Evolutionary conservation across 2,113 vertebrate species (phyloP), one percentile per base, ranked within the genome.

Genomic region (Cyanistes caeruleus): DNA sequence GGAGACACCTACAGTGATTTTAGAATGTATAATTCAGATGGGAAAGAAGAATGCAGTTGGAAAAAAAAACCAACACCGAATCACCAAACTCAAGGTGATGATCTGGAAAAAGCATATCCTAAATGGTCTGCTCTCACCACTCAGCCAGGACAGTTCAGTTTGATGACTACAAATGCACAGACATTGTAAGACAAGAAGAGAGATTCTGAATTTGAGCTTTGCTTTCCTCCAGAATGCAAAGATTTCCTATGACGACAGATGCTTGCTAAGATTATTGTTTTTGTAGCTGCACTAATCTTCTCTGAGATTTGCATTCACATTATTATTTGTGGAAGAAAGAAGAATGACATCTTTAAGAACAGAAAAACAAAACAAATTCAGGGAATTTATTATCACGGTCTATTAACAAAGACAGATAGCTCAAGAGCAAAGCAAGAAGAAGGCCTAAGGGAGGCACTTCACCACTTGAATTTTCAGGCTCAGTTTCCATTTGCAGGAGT

Each of bases 261-360:
- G 46, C 35, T 75, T 67, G 9, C 33, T 41, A 31, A 87, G 41
- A 83, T 85, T 75, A 78, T 30, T 84, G 65, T 49, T 78, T 68
- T 65, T 41, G 51, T 30, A 84, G 44, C 31, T 76, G 37, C 22
- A 41, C 37, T 87, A 77, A 86, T 69, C 68, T 68, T 63, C 43
- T 56, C 90, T 39, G 41, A 83, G 62, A 82, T 83, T 77, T 74
- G 64, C 60, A 80, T 89, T 85, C 89, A 65, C n/a, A 13, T 62
- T 85, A 91, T 87, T 85, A 70, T 91, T 93, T 85, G 49, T 39
- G 70, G 44, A 88, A 64, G 37, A 39, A 60, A 82, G 69, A 91
- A 93, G 56, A 70, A 84, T 0, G 2, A 35, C 16, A 46, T 67
- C 63, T 73, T 83, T 76, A 87, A 68, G 41, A 68, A 52, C 0